A percentile compares a stretch with the other conserved stretches of the same genome.
Evolutionary conservation across 2,113 vertebrate genomes (phyloP).

Genomic region (Lagopus leucura): DNA sequence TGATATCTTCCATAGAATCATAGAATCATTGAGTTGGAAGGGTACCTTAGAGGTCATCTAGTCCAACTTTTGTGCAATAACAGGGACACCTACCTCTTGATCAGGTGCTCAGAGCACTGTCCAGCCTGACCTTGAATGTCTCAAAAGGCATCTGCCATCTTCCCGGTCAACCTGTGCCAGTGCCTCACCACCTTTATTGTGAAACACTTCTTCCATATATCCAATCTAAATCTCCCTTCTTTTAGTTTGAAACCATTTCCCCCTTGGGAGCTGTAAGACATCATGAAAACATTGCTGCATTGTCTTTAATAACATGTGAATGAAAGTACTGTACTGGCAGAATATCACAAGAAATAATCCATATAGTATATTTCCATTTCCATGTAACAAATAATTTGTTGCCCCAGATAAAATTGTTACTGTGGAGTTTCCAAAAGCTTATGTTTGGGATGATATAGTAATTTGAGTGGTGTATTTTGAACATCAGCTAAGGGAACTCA

Average conservation of each 20-base stretch:
- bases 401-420: not conserved
- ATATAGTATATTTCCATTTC: not conserved
- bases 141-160: no score
- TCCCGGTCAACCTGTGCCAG: no score
- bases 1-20: not conserved
- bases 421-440: conserved; percentile 7
- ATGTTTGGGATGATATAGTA: not conserved
- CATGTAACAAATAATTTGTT: conserved; percentile 46
- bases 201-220: no score
- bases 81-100: no score
- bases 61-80: no score
- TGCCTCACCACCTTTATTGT: no score
- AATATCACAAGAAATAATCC: conserved; percentile 3
- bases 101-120: no score
- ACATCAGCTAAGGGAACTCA: not conserved
- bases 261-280: conserved; percentile 26
- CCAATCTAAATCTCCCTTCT: no score
- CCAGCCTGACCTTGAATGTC: no score
- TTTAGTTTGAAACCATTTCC: no score
- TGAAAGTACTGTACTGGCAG: not conserved
- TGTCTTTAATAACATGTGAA: not conserved
- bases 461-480: not conserved
- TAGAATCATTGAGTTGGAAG: no score
- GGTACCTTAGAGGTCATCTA: no score
- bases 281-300: not conserved